Evolutionary conservation across 2,797 vertebrate genomes (phyloP), one percentile per base, ranked within the genome.

Genomic region (Microchirus variegatus): DNA sequence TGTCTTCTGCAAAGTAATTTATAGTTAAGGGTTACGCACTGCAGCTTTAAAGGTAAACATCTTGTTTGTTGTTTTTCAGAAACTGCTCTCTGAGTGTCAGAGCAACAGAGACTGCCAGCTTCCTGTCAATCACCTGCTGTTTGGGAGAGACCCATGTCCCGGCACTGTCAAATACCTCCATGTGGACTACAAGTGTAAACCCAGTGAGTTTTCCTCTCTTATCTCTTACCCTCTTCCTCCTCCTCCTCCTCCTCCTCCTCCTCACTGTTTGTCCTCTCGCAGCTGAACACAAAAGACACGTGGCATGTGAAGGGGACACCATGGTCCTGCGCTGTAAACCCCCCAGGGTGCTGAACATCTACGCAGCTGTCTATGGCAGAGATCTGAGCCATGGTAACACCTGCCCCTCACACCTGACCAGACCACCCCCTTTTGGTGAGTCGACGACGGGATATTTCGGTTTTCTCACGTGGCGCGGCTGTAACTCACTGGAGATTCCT

Each of bases 101-200:
- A 95, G 94, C 88, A 93, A 91, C 77, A 95, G 96, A 90, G 90
- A 94, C 77, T 98, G 97, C 87, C 94, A 94, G 67, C 90, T 99
- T 55, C 93, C 93, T 84, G 96, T 99, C 87, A 96, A 94, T 92
- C 96, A 94, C 91, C 94, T 94, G 82, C 92, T 97, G 79, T 98
- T 98, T 88, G 97, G 97, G 83, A 91, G 86, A 84, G 96, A 98
- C 90, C 95, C 95, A 60, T 98, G 97, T 81, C 97, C 97, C 63
- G 97, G 95, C 79, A 94, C 90, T 44, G 87, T 89, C 91, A 99
- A 98, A 92, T 94, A 95, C 91, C 95, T 99, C 86, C 92, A 96
- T 76, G 97, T 98, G 82, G 93, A 94, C 85, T 99, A 98, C 93
- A 98, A 96, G 90, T 99, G 97, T 90, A 96, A 97, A 90, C 97